Evolutionary conservation across 2,888 invertebrate species (phyloP).

Genomic region (Coelopa pilipes): DNA sequence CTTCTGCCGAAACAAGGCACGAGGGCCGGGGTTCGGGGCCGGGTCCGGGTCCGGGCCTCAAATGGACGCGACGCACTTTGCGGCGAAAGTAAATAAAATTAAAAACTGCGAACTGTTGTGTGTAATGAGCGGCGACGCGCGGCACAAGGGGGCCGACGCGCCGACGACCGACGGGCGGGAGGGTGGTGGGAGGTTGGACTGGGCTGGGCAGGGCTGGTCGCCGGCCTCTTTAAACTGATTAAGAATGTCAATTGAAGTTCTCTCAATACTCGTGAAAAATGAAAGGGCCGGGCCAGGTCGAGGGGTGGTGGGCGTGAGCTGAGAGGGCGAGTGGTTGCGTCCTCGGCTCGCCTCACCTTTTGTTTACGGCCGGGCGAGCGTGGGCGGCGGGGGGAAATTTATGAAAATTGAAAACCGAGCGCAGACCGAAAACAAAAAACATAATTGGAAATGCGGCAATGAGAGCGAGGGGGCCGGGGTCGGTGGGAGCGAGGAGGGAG

Average conservation of each 20-base stretch:
- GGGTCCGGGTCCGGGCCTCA: neutral
- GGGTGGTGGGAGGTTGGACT: no score
- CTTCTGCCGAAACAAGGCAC: conserved; percentile 12
- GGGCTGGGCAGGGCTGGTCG: no score
- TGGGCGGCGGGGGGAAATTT: conserved; percentile 8
- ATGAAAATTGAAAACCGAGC: conserved; percentile 31
- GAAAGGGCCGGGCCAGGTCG: no score
- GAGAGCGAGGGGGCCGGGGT: neutral
- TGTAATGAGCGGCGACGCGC: neutral
- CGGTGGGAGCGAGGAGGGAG: neutral
- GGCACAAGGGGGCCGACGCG: neutral
- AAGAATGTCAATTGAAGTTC: conserved; percentile 14
- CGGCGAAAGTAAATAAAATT: conserved; percentile 32
- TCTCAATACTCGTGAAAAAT: no score
- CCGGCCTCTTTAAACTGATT: conserved; percentile 11
- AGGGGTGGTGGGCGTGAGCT: no score
- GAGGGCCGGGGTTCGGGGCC: neutral
- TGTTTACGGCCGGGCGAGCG: no score
- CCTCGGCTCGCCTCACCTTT: neutral
- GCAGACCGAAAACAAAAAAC: conserved; percentile 25
- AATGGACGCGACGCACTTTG: conserved; percentile 13
- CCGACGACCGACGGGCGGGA: no score
- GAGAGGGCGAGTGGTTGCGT: no score
- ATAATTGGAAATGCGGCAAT: conserved; percentile 32
- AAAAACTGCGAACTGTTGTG: conserved; percentile 19